Evolutionary conservation across 1,140 invertebrate genomes (phyloP).

Genomic region (Drosophila nigrodunni): DNA sequence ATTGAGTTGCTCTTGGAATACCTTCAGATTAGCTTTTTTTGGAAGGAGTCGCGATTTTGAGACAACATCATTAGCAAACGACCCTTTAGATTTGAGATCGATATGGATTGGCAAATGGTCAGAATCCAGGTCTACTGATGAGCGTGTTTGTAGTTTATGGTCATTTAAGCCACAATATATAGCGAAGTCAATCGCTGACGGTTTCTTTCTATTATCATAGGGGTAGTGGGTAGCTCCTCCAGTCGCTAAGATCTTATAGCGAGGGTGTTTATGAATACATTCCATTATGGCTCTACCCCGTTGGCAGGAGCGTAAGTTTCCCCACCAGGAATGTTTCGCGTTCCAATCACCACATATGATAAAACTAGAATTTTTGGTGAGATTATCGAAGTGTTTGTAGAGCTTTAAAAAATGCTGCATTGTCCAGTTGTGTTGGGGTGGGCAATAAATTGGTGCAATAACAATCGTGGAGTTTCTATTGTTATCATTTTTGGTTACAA

Average conservation of each 20-base stretch:
- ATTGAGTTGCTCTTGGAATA: too few relatives aligned
- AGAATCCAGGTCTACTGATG: too few relatives aligned
- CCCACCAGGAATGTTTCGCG: constrained; percentile 24
- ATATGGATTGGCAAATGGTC: too few relatives aligned
- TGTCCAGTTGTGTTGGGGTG: not conserved
- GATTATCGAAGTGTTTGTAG: not conserved
- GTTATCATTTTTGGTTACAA: not conserved
- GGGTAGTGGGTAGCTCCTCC: too few relatives aligned
- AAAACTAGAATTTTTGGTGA: not conserved
- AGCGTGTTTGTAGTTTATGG: too few relatives aligned
- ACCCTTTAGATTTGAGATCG: too few relatives aligned
- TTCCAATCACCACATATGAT: constrained; percentile 27
- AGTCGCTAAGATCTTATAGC: not conserved
- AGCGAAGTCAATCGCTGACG: too few relatives aligned
- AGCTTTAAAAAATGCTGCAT: not conserved
- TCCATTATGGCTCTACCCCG: not conserved
- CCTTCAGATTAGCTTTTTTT: too few relatives aligned
- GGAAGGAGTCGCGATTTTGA: too few relatives aligned
- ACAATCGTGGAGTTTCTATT: not conserved
- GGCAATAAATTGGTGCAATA: constrained; percentile 12
- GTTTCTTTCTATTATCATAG: too few relatives aligned
- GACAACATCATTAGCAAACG: too few relatives aligned
- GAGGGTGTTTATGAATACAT: not conserved
- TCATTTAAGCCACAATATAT: too few relatives aligned
- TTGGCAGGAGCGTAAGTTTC: not conserved